phyloP scores from a whole-genome alignment of 1,140 invertebrate genomes.

The Lasioglossum albipes region DNA sequence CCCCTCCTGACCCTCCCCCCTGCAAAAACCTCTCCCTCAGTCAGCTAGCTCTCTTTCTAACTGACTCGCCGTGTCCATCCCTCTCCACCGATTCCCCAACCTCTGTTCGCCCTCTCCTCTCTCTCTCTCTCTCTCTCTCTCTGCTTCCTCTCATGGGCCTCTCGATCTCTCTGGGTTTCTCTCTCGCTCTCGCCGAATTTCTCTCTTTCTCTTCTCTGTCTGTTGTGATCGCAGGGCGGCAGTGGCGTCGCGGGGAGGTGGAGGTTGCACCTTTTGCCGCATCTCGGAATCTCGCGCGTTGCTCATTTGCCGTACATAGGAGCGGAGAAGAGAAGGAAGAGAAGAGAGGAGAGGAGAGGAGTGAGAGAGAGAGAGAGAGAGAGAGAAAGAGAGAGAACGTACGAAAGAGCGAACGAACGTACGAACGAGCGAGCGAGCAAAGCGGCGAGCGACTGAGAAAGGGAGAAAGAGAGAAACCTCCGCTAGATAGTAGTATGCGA shows the following conservation, averaged over 20 bases:
- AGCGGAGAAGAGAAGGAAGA: slow-evolving; percentile 28
- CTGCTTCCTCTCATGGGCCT: slow-evolving; percentile 33
- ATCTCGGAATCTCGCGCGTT: slow-evolving; percentile 74
- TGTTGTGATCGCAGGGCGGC: slow-evolving; percentile 64
- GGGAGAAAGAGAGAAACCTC: slow-evolving; percentile 57
- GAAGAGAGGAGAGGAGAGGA: slow-evolving; percentile 22
- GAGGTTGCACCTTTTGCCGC: slow-evolving; percentile 75
- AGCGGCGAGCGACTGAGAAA: too few species aligned
- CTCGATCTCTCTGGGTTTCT: slow-evolving; percentile 40
- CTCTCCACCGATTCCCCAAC: slow-evolving; percentile 51
- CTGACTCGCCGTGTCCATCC: slow-evolving; percentile 50
- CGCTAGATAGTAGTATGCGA: slow-evolving; percentile 69
- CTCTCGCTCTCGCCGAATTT: slow-evolving; percentile 24
- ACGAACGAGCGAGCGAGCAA: background rate
- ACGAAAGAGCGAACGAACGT: background rate
- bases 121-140: slow-evolving; percentile 33
- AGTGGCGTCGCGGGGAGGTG: slow-evolving; percentile 62
- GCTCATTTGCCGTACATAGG: slow-evolving; percentile 70
- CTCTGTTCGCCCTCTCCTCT: slow-evolving; percentile 49
- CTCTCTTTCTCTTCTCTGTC: slow-evolving; percentile 50
- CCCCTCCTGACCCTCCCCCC: slow-evolving; percentile 28
- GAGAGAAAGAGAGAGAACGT: slow-evolving; percentile 29
- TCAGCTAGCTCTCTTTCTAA: slow-evolving; percentile 58
- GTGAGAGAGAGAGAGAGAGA: slow-evolving; percentile 26
- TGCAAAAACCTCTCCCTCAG: slow-evolving; percentile 55